phyloP scores from a whole-genome alignment of 2,797 vertebrate genomes.

The Alcedo quadribrachys region DNA sequence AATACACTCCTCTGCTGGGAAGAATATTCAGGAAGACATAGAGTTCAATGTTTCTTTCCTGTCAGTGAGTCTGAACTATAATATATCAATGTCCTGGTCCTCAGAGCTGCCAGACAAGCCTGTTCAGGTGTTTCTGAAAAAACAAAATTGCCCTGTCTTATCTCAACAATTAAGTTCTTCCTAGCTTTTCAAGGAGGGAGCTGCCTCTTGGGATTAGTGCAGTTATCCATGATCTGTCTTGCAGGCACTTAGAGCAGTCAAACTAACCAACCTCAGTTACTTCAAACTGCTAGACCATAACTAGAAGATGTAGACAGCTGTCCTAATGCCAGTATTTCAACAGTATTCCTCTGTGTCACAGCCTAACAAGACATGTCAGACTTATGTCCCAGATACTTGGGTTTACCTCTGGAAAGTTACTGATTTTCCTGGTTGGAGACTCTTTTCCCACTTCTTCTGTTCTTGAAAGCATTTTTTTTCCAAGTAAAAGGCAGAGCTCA shows the following conservation, averaged over 20 bases:
- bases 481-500: not conserved
- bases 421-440: not conserved
- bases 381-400: not conserved
- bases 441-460: not conserved
- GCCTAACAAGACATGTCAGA: not conserved
- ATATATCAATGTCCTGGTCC: not conserved
- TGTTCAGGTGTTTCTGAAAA: not conserved
- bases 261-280: not conserved
- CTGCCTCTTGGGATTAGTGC: not conserved
- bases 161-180: not conserved
- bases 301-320: constrained; percentile 43
- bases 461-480: not conserved
- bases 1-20: not conserved
- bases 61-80: not conserved
- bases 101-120: not conserved
- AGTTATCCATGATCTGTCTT: not conserved
- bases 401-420: not conserved
- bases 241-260: not conserved
- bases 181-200: not conserved
- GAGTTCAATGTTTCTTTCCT: not conserved
- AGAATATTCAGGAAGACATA: not conserved
- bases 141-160: not conserved
- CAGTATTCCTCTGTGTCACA: not conserved
- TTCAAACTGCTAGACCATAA: constrained; percentile 21
- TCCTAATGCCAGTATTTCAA: constrained; percentile 10